These are phyloP conservation scores for Xanthostigma xanthostigma DNA, from an alignment of 2,888 invertebrate species.

Conservation along the genomic window DNA sequence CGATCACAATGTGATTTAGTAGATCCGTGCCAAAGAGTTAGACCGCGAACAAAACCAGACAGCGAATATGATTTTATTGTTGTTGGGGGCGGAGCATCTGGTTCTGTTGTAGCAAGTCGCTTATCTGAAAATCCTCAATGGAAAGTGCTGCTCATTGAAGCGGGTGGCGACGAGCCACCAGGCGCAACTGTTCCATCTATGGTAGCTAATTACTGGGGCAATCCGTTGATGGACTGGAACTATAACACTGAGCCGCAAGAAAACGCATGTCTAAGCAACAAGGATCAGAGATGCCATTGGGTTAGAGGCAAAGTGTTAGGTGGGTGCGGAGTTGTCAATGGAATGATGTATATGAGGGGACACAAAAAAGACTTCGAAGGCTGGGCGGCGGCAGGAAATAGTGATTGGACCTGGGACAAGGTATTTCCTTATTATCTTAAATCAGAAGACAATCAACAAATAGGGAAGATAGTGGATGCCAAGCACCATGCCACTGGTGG, in stretches of 20 bases:
- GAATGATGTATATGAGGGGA: slow-evolving; percentile 75
- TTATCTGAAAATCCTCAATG: slow-evolving; percentile 48
- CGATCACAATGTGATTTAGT: slow-evolving; percentile 39
- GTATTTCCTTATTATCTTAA: slow-evolving; percentile 57
- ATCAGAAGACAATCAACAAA: slow-evolving; percentile 51
- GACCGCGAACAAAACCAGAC: slow-evolving; percentile 29
- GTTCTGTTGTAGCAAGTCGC: slow-evolving; percentile 45
- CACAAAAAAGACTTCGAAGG: slow-evolving; percentile 58
- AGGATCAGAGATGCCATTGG: slow-evolving; percentile 44
- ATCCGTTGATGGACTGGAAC: slow-evolving; percentile 49
- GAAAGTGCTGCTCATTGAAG: slow-evolving; percentile 57
- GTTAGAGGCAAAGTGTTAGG: slow-evolving; percentile 55
- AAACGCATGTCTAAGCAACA: slow-evolving; percentile 38
- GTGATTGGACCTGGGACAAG: slow-evolving; percentile 66
- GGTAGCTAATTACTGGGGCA: slow-evolving; percentile 46
- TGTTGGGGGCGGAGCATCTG: slow-evolving; percentile 50
- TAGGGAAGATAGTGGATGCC: slow-evolving; percentile 38
- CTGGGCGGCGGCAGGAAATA: slow-evolving; percentile 57
- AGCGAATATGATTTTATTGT: slow-evolving; percentile 49
- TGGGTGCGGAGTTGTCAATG: slow-evolving; percentile 57
- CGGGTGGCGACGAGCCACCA: slow-evolving; percentile 54
- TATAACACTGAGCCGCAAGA: slow-evolving; percentile 49
- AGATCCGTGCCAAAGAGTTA: slow-evolving; percentile 43
- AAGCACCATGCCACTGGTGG: slow-evolving; percentile 46
- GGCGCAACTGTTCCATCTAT: slow-evolving; percentile 42